Evolutionary conservation across 64 coral and sea anemone species (phyloP).

Genomic region (Platygyra sinensis): DNA sequence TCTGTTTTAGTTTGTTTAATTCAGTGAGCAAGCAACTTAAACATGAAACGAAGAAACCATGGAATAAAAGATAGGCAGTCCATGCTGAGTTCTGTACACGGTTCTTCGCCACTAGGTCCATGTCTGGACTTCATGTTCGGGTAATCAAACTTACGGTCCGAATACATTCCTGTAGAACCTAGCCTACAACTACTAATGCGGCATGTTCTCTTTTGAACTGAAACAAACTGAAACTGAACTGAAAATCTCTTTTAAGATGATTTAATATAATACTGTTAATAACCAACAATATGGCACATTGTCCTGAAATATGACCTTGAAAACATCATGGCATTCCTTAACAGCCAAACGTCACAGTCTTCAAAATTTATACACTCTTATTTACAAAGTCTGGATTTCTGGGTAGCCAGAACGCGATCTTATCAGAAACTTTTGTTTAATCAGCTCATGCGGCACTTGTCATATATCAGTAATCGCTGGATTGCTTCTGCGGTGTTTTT

Average conservation of each 20-base stretch:
- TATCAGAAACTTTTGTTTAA: constrained; percentile 18
- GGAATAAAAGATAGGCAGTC: too few species aligned
- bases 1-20: too few species aligned
- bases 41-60: too few species aligned
- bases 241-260: too few species aligned
- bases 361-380: not conserved
- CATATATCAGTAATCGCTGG: not conserved
- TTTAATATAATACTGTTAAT: not conserved
- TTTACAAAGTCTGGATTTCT: constrained; percentile 43
- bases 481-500: not conserved
- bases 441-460: not conserved
- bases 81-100: too few species aligned
- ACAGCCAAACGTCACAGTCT: not conserved
- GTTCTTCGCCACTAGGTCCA: too few species aligned
- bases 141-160: not conserved
- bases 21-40: too few species aligned
- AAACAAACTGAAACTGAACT: too few species aligned
- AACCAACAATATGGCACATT: not conserved
- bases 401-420: constrained; percentile 51
- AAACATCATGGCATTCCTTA: not conserved
- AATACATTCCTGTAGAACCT: not conserved
- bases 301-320: not conserved
- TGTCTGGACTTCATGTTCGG: not conserved
- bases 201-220: not conserved
- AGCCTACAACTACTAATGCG: not conserved